Evolutionary conservation across 53 echinoderm and acorn worm genomes (phyloP).

Genomic region (Stichopus horrens): DNA sequence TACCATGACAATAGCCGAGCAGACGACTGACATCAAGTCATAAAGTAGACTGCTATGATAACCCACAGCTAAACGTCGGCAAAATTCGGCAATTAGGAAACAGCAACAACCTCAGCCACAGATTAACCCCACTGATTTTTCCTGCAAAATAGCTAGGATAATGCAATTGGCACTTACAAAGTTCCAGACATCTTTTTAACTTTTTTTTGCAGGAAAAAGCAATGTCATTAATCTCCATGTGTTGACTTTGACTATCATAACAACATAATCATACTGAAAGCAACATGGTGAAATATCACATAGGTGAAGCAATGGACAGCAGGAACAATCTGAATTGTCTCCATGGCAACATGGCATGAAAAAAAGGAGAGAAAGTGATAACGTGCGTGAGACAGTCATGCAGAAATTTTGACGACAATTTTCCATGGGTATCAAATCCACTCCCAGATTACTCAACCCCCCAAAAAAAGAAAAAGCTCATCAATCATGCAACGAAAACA

Average conservation of each 20-base stretch:
- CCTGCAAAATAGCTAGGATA: neutral
- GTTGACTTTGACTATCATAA: neutral
- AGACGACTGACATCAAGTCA: neutral
- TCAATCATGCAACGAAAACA: too few relatives aligned
- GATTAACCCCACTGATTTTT: neutral
- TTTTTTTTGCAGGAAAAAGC: neutral
- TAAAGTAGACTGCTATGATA: slow-evolving; percentile 11
- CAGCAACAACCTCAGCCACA: slow-evolving; percentile 41
- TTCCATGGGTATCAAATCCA: too few relatives aligned
- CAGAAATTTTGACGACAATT: neutral
- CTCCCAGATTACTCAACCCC: too few relatives aligned
- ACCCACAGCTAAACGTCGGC: slow-evolving; percentile 23
- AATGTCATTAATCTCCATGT: neutral
- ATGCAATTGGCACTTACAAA: neutral
- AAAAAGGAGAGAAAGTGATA: neutral
- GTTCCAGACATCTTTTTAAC: neutral
- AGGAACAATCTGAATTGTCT: neutral
- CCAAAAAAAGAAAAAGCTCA: too few relatives aligned
- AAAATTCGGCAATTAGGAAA: slow-evolving; percentile 48
- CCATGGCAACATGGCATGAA: neutral
- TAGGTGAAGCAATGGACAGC: neutral
- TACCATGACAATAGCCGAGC: neutral
- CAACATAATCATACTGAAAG: neutral
- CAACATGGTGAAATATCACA: slow-evolving; percentile 17
- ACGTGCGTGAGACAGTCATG: too few relatives aligned